phyloP scores from a whole-genome alignment of 2,888 invertebrate genomes.

The Lepidonotus clava region DNA sequence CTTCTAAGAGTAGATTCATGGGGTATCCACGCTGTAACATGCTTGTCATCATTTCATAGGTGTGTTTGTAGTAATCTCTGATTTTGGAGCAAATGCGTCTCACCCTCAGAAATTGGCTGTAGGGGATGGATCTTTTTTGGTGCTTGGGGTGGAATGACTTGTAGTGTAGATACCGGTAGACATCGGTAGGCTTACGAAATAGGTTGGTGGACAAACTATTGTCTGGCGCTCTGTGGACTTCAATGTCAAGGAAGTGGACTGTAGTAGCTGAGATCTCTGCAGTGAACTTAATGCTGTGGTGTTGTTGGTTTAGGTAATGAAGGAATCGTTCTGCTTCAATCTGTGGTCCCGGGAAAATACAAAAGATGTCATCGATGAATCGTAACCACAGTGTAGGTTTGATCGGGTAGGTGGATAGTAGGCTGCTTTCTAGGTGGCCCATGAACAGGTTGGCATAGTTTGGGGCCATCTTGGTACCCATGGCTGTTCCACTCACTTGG shows the following conservation, averaged over 20 bases:
- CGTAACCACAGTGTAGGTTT: not conserved
- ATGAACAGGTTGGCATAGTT: no score
- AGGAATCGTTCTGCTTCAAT: not conserved
- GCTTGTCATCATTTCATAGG: not conserved
- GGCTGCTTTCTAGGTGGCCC: no score
- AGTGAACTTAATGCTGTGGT: not conserved
- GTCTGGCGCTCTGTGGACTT: not conserved
- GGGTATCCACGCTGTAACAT: not conserved
- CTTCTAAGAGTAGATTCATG: not conserved
- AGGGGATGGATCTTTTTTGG: slow-evolving; percentile 4
- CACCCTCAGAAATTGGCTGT: not conserved
- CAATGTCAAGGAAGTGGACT: not conserved
- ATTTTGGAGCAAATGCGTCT: not conserved
- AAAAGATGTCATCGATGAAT: not conserved
- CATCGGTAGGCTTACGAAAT: not conserved
- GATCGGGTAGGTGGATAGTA: not conserved
- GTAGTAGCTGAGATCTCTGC: not conserved
- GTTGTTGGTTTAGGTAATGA: not conserved
- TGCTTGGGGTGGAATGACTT: not conserved
- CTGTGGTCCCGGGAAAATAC: not conserved
- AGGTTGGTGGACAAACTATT: not conserved
- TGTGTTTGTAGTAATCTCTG: not conserved
- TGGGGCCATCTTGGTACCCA: no score
- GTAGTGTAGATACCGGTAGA: not conserved
- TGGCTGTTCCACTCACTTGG: no score